A percentile compares a stretch with the other conserved stretches of the same genome.
phyloP scores from a whole-genome alignment of 30 jellyfish, hydroid and myxozoan species.

The Sanderia malayensis region DNA sequence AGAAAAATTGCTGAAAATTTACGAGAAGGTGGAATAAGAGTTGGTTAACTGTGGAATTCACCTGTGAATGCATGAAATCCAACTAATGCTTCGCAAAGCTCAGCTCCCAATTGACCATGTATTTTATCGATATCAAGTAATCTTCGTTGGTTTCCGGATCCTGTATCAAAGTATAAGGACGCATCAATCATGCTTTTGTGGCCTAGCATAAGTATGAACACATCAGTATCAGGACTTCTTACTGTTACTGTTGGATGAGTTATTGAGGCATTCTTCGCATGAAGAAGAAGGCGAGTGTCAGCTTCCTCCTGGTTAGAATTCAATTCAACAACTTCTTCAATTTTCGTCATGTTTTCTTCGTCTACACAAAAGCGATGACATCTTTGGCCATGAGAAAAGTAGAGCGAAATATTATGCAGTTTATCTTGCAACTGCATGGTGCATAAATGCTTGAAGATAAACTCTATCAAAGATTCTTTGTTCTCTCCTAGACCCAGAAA shows the following conservation, averaged over 20 bases:
- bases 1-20: too few species aligned
- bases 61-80: constrained; percentile 22
- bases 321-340: constrained; percentile 20
- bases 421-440: background rate
- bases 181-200: constrained; percentile 20
- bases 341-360: background rate
- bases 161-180: constrained; percentile 29
- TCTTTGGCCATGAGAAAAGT: constrained; percentile 1
- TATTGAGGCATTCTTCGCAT: constrained; percentile 37
- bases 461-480: constrained; percentile 23
- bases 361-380: constrained; percentile 22
- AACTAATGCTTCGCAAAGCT: constrained; percentile 10
- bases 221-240: constrained; percentile 48
- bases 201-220: constrained; percentile 37
- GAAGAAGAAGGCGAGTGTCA: constrained; percentile 35
- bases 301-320: constrained; percentile 39
- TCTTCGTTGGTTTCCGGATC: constrained; percentile 36
- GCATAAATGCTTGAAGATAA: background rate
- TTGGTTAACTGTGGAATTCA: too few species aligned
- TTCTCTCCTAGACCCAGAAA: constrained; percentile 6
- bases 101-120: constrained; percentile 11
- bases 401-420: background rate
- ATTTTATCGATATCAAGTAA: constrained; percentile 17
- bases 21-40: too few species aligned
- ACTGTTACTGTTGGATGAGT: background rate